phyloP scores from a whole-genome alignment of 2,888 invertebrate species.

The Nomada ferruginata region DNA sequence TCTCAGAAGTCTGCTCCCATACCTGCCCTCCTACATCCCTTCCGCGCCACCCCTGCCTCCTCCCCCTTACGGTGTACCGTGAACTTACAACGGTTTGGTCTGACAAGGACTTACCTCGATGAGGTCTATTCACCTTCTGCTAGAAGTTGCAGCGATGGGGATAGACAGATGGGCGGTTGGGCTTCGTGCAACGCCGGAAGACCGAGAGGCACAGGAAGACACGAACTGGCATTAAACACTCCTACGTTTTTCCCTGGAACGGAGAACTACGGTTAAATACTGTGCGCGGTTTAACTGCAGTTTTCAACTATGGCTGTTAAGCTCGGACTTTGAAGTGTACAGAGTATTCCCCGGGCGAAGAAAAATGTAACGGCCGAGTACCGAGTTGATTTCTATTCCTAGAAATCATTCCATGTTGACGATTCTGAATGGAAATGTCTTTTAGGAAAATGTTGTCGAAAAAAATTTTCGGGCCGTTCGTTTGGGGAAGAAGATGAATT shows the following conservation, averaged over 20 bases:
- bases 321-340: background rate
- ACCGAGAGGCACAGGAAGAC: background rate
- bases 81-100: slow-evolving; percentile 37
- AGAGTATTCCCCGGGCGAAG: no score
- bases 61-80: slow-evolving; percentile 2
- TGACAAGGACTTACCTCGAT: slow-evolving; percentile 43
- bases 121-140: slow-evolving; percentile 49
- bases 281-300: slow-evolving; percentile 42
- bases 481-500: no score
- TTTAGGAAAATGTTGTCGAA: no score
- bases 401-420: no score
- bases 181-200: slow-evolving; percentile 24
- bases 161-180: slow-evolving; percentile 34
- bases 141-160: slow-evolving; percentile 29
- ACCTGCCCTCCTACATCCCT: slow-evolving; percentile 31
- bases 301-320: slow-evolving; percentile 22
- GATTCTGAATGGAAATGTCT: no score
- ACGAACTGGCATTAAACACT: slow-evolving; percentile 38
- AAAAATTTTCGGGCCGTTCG: no score
- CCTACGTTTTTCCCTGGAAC: slow-evolving; percentile 28
- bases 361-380: no score
- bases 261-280: slow-evolving; percentile 37
- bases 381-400: no score
- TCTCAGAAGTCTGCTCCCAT: slow-evolving; percentile 74
- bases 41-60: background rate